Base-by-base conservation (phyloP, 37 sponge, comb jelly and placozoan genomes). In the Cliona cf. orientalis region DNA sequence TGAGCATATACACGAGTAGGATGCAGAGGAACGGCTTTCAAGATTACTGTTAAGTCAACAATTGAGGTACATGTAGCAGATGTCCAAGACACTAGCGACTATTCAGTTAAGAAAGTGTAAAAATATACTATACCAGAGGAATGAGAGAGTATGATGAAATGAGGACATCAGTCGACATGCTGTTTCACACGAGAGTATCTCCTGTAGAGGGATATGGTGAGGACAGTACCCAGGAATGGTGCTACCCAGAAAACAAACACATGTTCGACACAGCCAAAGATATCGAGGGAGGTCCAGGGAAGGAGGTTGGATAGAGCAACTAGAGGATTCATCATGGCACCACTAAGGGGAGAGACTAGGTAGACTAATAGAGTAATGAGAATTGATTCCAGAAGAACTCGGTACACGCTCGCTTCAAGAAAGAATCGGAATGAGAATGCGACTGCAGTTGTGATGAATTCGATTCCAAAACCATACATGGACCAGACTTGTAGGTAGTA, bases 321-420 rank as follows among this genome's bases (percentile, higher is more conserved):
- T 45, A 84, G 56, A 2, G 85, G 85, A 37, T 84, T 84, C 85
- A 84, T 69, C 36, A 84, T 43, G 23, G 76, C 76, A 1, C 85
- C 85, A 7, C 69, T 76, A 46, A 6, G 34, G 21, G 25, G 35
- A 3, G 39, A 41, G 31, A 57, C 56, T 28, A 25, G 17, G 34
- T 25, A 42, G 22, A 84, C 25, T 1, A 76, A 42, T 1, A 42
- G 32, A 2, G 67, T 5, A 11, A 46, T 21, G 55, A 79, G 53
- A 2, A 46, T 0, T 2, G 44, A 29, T 2, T 49, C 53, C 1
- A 65, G 1, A 29, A 79, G 1, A 17, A 7, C n/a, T 22, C 5
- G 19, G 37, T 19, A 31, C 19, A 49, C n/a, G 29, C 37, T 35
- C 22, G 37, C 3, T 5, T 17, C 5, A 28, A 75, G 11, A 58